phyloP scores from a whole-genome alignment of 2,113 vertebrate species.

The Grallaria varia region DNA sequence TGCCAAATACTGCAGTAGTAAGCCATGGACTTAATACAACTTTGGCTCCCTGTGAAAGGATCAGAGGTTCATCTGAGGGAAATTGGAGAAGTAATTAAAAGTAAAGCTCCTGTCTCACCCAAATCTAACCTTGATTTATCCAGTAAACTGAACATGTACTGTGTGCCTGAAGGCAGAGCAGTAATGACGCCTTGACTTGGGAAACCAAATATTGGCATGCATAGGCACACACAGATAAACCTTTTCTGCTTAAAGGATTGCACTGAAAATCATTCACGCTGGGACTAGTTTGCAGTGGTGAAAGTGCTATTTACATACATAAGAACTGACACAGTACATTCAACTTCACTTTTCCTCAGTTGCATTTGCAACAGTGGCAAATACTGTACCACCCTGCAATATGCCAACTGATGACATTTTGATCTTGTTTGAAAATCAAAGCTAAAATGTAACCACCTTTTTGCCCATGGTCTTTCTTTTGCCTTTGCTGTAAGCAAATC shows the following conservation, averaged over 20 bases:
- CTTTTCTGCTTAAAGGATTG: neutral
- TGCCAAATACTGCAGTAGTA: neutral
- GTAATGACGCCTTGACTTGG: neutral
- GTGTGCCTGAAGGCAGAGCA: neutral
- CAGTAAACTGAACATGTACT: neutral
- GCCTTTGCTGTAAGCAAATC: neutral
- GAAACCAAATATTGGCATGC: neutral
- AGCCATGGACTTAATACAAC: neutral
- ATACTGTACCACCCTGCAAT: neutral
- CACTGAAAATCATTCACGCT: neutral
- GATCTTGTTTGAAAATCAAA: neutral
- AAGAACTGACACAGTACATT: neutral
- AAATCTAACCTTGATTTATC: slow-evolving; percentile 1
- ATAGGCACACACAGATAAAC: neutral
- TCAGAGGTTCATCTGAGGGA: slow-evolving; percentile 13
- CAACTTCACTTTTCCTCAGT: neutral
- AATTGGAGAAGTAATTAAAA: slow-evolving; percentile 19
- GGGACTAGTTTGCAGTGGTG: neutral
- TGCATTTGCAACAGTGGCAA: neutral
- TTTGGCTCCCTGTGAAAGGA: slow-evolving; percentile 1
- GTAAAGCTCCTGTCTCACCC: neutral
- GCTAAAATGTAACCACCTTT: neutral
- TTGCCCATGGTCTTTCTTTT: neutral
- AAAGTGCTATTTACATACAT: neutral
- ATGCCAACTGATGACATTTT: neutral